phyloP scores from a whole-genome alignment of 2,888 invertebrate species.

The Ectemnius continuus region DNA sequence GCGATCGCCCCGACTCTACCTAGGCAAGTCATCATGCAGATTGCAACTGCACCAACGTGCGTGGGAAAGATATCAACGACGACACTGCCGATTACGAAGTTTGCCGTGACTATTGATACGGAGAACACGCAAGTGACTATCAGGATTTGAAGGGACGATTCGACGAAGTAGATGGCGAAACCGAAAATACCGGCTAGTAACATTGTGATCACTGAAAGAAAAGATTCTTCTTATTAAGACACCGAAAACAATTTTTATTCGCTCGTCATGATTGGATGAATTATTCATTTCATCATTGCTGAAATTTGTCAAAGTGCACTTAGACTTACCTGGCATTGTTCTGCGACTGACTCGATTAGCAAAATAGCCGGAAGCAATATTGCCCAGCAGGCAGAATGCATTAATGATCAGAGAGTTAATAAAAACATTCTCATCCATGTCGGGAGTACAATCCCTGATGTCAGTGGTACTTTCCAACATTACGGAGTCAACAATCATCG shows the following conservation, averaged over 20 bases:
- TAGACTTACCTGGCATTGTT: slow-evolving; percentile 72
- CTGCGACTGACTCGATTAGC: slow-evolving; percentile 74
- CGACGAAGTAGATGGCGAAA: slow-evolving; percentile 81
- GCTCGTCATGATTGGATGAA: background rate
- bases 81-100: slow-evolving; percentile 75
- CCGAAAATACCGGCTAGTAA: slow-evolving; percentile 81
- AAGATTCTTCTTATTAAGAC: background rate
- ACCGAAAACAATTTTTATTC: background rate
- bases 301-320: background rate
- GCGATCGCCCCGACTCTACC: slow-evolving; percentile 84
- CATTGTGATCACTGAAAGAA: slow-evolving; percentile 74
- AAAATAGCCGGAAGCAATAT: slow-evolving; percentile 82
- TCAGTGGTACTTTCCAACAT: slow-evolving; percentile 3
- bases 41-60: slow-evolving; percentile 81
- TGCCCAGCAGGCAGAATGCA: slow-evolving; percentile 82
- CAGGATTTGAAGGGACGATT: slow-evolving; percentile 81
- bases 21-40: slow-evolving; percentile 83
- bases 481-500: slow-evolving; percentile 10
- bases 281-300: background rate
- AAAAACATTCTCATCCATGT: slow-evolving; percentile 81
- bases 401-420: slow-evolving; percentile 84
- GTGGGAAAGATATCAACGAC: slow-evolving; percentile 77
- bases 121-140: slow-evolving; percentile 80
- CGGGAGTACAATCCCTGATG: slow-evolving; percentile 77
- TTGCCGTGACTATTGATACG: slow-evolving; percentile 78